Evolutionary conservation across 23 tunicate species (phyloP), one percentile per base, ranked within the genome.

Genomic region (Ascidia mentula): DNA sequence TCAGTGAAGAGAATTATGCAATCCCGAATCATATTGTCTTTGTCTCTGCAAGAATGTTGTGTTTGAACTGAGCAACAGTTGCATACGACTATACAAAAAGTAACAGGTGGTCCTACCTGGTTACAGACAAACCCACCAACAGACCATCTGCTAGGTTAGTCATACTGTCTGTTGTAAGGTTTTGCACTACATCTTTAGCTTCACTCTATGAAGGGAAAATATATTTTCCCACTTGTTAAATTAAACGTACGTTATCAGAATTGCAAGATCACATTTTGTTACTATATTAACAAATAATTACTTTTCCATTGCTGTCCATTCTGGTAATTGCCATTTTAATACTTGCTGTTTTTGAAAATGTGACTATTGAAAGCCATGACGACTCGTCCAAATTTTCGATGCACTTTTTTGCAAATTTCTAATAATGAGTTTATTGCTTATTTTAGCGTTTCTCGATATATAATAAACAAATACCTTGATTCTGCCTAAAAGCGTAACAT

Each of bases 1-100:
- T 89, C 95, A 34, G 95, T 83, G 69, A 89, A 89, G 18, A 89
- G 85, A 13, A 89, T 89, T 74, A 89, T 83, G 74, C 95, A 83
- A 39, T 89, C 95, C 15, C 88, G 77, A 39, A 83, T 60, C 26
- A 30, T 3, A 20, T 9, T 53, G 4, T 9, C 13, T 1, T 28
- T 28, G 65, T 9, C 65, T 3, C 65, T 53, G 65, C 65, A 9
- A 53, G 4, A 53, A 9, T 20, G 13, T 53, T 5, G 24, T 20
- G 2, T 20, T 6, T 53, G 1, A 1, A 5, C 13, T 5, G 7
- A 3, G 28, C 12, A n/a, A n/a, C n/a, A n/a, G n/a, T n/a, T n/a
- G n/a, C n/a, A n/a, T n/a, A n/a, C n/a, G n/a, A n/a, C n/a, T n/a
- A n/a, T n/a, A n/a, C n/a, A n/a, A n/a, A n/a, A n/a, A n/a, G n/a